A percentile compares a stretch with the other conserved stretches of the same genome.
These are phyloP conservation scores for Anolis sagrei DNA, from an alignment of 2,113 vertebrate genomes.

Conservation along the genomic window DNA sequence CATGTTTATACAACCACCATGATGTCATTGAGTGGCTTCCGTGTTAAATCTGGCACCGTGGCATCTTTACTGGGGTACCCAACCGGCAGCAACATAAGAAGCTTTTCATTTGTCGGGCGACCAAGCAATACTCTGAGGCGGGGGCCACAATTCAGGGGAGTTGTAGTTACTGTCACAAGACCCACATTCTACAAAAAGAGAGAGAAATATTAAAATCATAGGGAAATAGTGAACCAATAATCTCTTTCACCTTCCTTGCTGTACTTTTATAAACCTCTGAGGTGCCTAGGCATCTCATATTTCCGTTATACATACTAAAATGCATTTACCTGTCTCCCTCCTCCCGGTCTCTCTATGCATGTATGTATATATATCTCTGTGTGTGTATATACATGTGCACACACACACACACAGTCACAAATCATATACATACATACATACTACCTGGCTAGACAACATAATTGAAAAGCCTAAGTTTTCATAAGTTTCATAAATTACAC, in stretches of 20 bases:
- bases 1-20: conserved; percentile 81
- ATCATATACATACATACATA: neutral
- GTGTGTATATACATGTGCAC: no score
- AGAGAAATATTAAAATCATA: neutral
- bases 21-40: conserved; percentile 87
- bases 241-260: neutral
- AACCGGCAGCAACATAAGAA: conserved; percentile 91
- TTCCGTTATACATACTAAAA: neutral
- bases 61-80: conserved; percentile 88
- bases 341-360: no score
- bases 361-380: no score
- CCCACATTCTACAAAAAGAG: conserved; percentile 84
- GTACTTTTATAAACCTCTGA: neutral
- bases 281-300: neutral
- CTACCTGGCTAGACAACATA: neutral
- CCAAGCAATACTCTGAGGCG: conserved; percentile 85
- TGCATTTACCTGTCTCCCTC: neutral
- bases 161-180: conserved; percentile 91
- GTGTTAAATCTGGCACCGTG: conserved; percentile 84
- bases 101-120: conserved; percentile 90
- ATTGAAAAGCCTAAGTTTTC: neutral
- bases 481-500: neutral
- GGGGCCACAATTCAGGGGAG: conserved; percentile 93
- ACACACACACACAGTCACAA: no score
- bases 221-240: neutral